These are phyloP conservation scores for Dendrophyllia cribrosa DNA, from an alignment of 64 coral and sea anemone species.

Conservation along the genomic window DNA sequence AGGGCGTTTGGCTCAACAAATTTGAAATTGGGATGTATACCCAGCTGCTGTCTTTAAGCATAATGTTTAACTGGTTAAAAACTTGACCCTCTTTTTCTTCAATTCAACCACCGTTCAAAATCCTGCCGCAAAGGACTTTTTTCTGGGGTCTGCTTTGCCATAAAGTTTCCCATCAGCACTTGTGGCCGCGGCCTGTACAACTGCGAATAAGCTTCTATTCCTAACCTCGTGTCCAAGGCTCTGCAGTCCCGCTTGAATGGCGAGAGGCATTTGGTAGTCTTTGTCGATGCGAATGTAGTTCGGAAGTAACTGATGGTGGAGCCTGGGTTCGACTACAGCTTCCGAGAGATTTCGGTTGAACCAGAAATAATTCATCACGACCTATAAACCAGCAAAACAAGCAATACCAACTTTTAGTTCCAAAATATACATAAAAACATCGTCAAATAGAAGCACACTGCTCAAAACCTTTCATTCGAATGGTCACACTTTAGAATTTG, in stretches of 20 bases:
- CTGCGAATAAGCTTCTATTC: conserved; percentile 14
- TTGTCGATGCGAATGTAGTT: conserved; percentile 71
- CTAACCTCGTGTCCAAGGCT: conserved; percentile 69
- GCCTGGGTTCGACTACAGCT: conserved; percentile 69
- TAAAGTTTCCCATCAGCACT: conserved; percentile 70
- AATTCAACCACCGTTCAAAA: not conserved
- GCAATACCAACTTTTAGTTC: not conserved
- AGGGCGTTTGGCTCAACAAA: no score
- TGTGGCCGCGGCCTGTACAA: conserved; percentile 80
- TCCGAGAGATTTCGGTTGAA: conserved; percentile 76
- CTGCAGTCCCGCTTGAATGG: conserved; percentile 72
- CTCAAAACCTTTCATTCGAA: no score
- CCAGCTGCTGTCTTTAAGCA: no score
- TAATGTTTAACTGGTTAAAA: no score
- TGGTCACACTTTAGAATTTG: no score
- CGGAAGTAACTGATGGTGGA: conserved; percentile 89
- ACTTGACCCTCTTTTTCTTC: no score
- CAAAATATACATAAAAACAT: no score
- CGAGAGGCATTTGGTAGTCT: conserved; percentile 28
- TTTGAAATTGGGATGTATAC: no score
- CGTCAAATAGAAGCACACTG: no score
- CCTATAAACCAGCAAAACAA: conserved; percentile 10
- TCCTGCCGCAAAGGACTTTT: conserved; percentile 80
- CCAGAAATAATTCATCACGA: conserved; percentile 90
- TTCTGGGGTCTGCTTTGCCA: conserved; percentile 82